Percentiles rank a stretch among this genome's conserved stretches.
These are phyloP conservation scores for Zosterops hypoxanthus DNA, from an alignment of 2,113 vertebrate genomes.

Conservation along the genomic window DNA sequence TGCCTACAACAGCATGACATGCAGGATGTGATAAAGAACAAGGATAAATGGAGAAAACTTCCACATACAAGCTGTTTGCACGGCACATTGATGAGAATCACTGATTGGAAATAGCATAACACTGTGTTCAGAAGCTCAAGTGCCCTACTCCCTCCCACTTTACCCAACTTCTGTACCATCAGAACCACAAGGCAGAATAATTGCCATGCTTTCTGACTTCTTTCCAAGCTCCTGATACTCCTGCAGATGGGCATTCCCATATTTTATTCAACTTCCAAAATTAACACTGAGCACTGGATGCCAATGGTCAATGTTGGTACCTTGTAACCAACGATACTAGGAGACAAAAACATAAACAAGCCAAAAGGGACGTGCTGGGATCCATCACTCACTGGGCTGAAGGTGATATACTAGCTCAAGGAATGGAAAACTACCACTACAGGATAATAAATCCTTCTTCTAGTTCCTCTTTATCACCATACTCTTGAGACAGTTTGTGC, in stretches of 20 bases:
- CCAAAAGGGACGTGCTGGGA: neutral
- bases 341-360: slow-evolving; percentile 61
- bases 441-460: slow-evolving; percentile 4
- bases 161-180: neutral
- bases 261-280: slow-evolving; percentile 52
- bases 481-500: neutral
- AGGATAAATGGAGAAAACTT: neutral
- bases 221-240: neutral
- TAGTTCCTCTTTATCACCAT: neutral
- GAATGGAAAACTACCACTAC: slow-evolving; percentile 46
- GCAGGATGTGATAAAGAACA: neutral
- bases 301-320: slow-evolving; percentile 15
- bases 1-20: neutral
- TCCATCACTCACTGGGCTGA: neutral
- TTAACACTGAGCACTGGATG: slow-evolving; percentile 40
- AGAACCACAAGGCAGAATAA: neutral
- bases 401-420: slow-evolving; percentile 7
- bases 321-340: neutral
- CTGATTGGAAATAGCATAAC: neutral
- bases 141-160: neutral
- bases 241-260: neutral
- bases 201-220: neutral
- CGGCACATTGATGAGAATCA: neutral
- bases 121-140: neutral
- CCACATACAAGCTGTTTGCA: neutral